Conservation (phyloP, 92 coral and sea anemone genomes). For the Porites lobata region DNA sequence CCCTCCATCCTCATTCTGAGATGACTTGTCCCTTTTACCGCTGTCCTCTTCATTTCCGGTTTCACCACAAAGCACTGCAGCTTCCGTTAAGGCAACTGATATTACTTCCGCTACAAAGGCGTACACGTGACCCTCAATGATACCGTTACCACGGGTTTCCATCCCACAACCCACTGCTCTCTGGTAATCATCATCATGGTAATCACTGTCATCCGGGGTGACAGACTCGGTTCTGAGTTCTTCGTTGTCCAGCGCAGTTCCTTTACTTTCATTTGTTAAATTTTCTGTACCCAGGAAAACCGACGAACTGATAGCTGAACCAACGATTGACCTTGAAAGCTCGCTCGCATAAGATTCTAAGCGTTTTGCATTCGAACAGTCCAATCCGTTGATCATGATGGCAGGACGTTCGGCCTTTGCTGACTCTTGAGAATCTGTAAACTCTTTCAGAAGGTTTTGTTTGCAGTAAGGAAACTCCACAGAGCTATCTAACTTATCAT, state of each 20-base stretch:
- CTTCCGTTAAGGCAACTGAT: constrained; percentile 29
- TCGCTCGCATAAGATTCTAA: constrained; percentile 66
- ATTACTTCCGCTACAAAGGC: constrained; percentile 15
- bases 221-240: neutral
- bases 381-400: neutral
- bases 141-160: neutral
- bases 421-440: constrained; percentile 24
- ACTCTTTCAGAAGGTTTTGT: constrained; percentile 64
- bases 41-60: neutral
- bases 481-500: neutral
- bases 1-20: neutral
- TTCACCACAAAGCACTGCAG: neutral
- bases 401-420: neutral
- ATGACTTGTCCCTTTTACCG: neutral
- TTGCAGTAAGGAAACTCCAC: neutral
- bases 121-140: constrained; percentile 32
- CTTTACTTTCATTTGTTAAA: neutral
- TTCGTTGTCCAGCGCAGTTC: neutral
- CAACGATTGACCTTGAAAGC: constrained; percentile 52
- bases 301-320: constrained; percentile 30
- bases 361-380: constrained; percentile 18
- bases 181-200: neutral
- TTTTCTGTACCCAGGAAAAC: neutral
- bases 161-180: neutral
- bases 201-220: constrained; percentile 14